Percentiles rank a stretch among this genome's conserved stretches.
phyloP scores from a whole-genome alignment of 2,888 invertebrate genomes.

The Antheraea yamamai region DNA sequence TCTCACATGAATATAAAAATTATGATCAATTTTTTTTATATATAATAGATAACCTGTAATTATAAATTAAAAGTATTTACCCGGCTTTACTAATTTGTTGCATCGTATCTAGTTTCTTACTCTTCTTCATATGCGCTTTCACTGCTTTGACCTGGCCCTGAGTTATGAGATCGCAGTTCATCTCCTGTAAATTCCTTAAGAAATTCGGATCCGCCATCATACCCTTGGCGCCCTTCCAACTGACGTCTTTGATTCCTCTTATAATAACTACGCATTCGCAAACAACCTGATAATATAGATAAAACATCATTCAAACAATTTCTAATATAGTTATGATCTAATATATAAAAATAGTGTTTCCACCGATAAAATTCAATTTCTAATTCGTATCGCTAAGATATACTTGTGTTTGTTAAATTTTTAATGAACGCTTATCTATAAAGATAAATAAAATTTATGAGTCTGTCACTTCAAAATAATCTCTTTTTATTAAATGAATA shows the following conservation, averaged over 20 bases:
- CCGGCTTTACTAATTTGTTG: slow-evolving; percentile 92
- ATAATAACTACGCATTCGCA: slow-evolving; percentile 95
- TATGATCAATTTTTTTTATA: no score
- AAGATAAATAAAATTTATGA: no score
- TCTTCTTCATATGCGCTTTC: slow-evolving; percentile 87
- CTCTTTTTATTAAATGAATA: no score
- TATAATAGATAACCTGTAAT: no score
- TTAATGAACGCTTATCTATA: background rate
- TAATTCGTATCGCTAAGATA: background rate
- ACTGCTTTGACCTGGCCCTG: slow-evolving; percentile 86
- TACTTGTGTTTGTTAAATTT: background rate
- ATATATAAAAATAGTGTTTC: background rate
- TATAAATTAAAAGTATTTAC: slow-evolving; percentile 28
- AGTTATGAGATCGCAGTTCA: slow-evolving; percentile 91
- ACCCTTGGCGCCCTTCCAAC: slow-evolving; percentile 94
- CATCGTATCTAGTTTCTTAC: slow-evolving; percentile 91
- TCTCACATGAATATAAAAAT: no score
- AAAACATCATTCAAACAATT: background rate
- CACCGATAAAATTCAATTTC: background rate
- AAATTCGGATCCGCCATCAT: slow-evolving; percentile 97
- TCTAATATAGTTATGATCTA: background rate
- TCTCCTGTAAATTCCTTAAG: slow-evolving; percentile 89
- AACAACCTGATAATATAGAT: slow-evolving; percentile 76
- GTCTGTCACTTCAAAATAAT: no score
- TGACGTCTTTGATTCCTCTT: slow-evolving; percentile 90